Evolutionary conservation across 2,888 invertebrate species (phyloP).

Genomic region (Eumacrocentrus americanus): DNA sequence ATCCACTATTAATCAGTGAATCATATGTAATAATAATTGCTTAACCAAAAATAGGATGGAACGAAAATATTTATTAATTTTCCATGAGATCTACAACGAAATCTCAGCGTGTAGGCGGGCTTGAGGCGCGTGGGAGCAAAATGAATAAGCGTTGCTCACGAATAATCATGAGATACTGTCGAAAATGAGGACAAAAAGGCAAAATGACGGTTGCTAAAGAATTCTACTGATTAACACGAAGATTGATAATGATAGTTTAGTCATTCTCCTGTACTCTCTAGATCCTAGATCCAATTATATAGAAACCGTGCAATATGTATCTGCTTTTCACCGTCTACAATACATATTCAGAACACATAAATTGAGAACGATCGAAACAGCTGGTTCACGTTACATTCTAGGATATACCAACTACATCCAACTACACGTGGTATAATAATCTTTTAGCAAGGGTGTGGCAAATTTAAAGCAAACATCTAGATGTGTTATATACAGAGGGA

Average conservation of each 20-base stretch:
- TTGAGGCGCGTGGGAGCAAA: constrained; percentile 13
- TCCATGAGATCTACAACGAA: constrained; percentile 8
- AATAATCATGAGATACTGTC: not conserved
- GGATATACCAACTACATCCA: not conserved
- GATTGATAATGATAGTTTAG: no score
- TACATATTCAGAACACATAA: no score
- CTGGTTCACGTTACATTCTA: not conserved
- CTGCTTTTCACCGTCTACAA: no score
- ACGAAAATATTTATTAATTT: no score
- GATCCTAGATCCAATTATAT: no score
- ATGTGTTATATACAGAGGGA: no score
- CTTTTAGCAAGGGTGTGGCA: not conserved
- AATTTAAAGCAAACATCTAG: not conserved
- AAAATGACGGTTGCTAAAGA: not conserved
- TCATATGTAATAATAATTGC: not conserved
- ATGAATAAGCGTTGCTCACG: constrained; percentile 5
- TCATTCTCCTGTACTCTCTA: no score
- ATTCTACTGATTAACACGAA: not conserved
- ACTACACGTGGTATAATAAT: not conserved
- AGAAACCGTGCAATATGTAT: no score
- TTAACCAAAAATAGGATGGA: no score
- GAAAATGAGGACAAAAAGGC: not conserved
- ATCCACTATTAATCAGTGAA: not conserved
- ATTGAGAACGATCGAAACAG: not conserved
- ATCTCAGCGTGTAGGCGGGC: constrained; percentile 18